Base-by-base conservation (phyloP, 2,888 invertebrate genomes). In the Cerceris rybyensis region DNA sequence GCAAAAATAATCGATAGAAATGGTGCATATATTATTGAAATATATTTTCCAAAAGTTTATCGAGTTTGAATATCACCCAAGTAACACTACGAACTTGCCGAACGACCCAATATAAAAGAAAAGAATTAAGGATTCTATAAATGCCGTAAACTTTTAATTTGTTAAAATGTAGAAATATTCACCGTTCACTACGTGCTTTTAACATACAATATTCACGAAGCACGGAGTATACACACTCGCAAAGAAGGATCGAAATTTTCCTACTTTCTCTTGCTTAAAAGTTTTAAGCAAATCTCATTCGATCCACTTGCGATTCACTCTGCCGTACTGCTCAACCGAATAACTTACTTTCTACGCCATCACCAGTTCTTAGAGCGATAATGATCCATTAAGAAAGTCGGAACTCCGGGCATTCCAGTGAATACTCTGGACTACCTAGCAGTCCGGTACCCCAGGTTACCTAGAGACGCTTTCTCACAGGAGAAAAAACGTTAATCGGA, bases 321-420 rank as follows among this genome's bases (percentile, higher is more conserved):
- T 54, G 63, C 42, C 70, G 69, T 78, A 7, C 65, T 55, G 81
- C 50, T 72, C 74, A 61, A 61, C 65, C 76, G 84, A 79, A 79
- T 84, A 77, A 83, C 83, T 83, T 75, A 84, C 84, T 84, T 80
- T 78, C 82, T 70, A 66, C 70, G 73, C 77, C 75, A 76, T 84
- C 80, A 16, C 65, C 74, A 28, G 65, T 76, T 72, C 69, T 70
- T 68, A 60, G 65, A 59, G 80, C 84, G 77, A 84, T 84, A 84
- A 85, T 83, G 86, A 85, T 85, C 81, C 83, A 83, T 78, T 86
- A 85, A 81, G 81, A 79, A 75, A 77, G 80, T 82, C 82, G 77
- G 84, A 82, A 84, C 80, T 80, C 66, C 28, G 54, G 59, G 67
- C 85, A 80, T 84, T 80, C 57, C 73, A 70, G 71, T 50, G 84